Evolutionary conservation across 37 sponge, comb jelly and placozoan species (phyloP).

Genomic region (Eunapius fragilis): DNA sequence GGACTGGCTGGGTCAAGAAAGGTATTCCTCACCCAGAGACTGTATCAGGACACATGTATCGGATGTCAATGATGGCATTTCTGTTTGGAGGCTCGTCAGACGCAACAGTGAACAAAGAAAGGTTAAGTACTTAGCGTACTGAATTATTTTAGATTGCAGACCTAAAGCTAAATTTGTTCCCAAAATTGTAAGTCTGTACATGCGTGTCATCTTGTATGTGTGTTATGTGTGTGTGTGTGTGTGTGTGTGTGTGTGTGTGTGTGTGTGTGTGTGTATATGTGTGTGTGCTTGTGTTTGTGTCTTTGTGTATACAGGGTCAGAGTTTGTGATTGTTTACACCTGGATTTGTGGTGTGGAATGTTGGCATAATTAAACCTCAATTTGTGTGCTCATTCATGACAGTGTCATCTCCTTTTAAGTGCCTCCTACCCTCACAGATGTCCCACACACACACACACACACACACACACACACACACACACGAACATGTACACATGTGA

Average conservation of each 20-base stretch:
- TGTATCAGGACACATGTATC: slow-evolving; percentile 95
- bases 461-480: no score
- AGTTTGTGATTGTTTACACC: not conserved
- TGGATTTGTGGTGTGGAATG: not conserved
- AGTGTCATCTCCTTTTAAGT: not conserved
- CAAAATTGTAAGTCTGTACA: not conserved
- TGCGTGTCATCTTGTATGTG: not conserved
- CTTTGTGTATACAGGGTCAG: not conserved
- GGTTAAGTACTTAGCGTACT: not conserved
- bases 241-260: slow-evolving; percentile 23
- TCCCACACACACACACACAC: not conserved
- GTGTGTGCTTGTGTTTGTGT: not conserved
- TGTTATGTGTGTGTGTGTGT: no score
- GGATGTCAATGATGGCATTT: slow-evolving; percentile 92
- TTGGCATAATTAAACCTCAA: not conserved
- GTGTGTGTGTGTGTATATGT: slow-evolving; percentile 18
- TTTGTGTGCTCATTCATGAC: not conserved
- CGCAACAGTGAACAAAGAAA: slow-evolving; percentile 22
- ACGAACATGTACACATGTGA: not conserved
- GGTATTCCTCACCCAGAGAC: slow-evolving; percentile 80
- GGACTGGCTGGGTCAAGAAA: slow-evolving; percentile 89
- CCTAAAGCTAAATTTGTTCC: no score
- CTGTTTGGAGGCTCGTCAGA: slow-evolving; percentile 32
- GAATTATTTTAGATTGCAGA: no score
- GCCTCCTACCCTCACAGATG: not conserved